Evolutionary conservation across 92 coral and sea anemone species (phyloP).

Genomic region (Nematostella vectensis): DNA sequence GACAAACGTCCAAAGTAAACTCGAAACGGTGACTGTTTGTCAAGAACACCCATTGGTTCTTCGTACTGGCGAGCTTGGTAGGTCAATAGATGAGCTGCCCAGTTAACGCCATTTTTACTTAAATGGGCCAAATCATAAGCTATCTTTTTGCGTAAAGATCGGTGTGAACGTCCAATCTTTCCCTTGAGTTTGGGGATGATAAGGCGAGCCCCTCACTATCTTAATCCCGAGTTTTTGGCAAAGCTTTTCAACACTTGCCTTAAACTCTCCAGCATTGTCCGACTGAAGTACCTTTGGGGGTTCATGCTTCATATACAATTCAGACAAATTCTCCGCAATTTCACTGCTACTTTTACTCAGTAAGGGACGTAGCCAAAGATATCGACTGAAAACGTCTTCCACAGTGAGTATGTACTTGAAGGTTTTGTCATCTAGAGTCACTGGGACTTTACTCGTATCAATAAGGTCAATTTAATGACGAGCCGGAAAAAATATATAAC

Average conservation of each 20-base stretch:
- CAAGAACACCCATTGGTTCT: conserved; percentile 32
- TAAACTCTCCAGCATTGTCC: conserved; percentile 40
- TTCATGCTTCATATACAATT: conserved; percentile 16
- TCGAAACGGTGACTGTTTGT: conserved; percentile 25
- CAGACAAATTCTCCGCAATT: conserved; percentile 4
- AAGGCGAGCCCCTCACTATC: conserved; percentile 31
- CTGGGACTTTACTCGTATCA: conserved; percentile 21
- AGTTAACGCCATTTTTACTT: conserved; percentile 31
- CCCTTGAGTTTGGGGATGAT: conserved; percentile 54
- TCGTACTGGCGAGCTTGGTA: conserved; percentile 34
- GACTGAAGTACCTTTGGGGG: conserved; percentile 40
- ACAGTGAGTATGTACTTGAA: conserved; percentile 32
- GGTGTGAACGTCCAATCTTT: conserved; percentile 41
- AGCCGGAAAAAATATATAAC: conserved; percentile 6
- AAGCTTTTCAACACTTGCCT: conserved; percentile 14
- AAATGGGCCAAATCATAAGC: conserved; percentile 12
- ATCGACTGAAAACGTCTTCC: conserved; percentile 50
- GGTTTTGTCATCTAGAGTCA: conserved; percentile 10
- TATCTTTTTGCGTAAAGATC: conserved; percentile 24
- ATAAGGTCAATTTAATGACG: conserved; percentile 42
- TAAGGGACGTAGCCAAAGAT: conserved; percentile 38
- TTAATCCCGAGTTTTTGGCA: conserved; percentile 22
- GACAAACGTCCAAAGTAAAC: conserved; percentile 24
- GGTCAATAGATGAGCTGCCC: conserved; percentile 28
- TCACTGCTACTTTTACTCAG: conserved; percentile 17